These are phyloP conservation scores for Ornithoptera priamus DNA, from an alignment of 2,888 invertebrate species.

Conservation along the genomic window DNA sequence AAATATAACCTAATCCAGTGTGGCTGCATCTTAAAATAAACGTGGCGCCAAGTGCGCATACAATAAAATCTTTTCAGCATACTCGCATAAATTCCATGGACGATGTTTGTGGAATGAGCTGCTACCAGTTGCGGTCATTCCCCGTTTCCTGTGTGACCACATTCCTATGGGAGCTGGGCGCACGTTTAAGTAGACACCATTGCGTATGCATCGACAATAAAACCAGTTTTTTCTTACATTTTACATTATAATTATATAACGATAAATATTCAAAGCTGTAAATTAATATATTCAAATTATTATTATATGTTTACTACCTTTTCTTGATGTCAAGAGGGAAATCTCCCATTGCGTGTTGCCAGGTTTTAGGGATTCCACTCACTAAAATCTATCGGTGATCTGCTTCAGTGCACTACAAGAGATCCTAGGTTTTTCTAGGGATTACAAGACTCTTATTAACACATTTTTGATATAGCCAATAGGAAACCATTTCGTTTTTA, in stretches of 20 bases:
- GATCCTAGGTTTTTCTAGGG: no score
- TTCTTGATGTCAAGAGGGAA: no score
- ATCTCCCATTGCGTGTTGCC: no score
- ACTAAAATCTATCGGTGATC: no score
- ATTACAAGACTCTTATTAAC: no score
- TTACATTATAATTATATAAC: background rate
- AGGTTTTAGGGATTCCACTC: no score
- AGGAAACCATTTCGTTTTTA: no score
- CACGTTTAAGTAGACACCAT: conserved; percentile 27
- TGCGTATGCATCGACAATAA: conserved; percentile 13
- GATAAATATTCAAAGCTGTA: background rate
- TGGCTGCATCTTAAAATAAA: background rate
- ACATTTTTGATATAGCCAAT: no score
- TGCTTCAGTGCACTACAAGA: no score
- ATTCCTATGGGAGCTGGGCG: conserved; percentile 55
- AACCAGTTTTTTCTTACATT: conserved; percentile 1
- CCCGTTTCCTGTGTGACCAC: conserved; percentile 59
- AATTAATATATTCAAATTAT: no score
- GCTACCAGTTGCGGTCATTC: conserved; percentile 39
- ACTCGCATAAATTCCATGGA: conserved; percentile 29
- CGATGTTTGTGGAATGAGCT: conserved; percentile 30
- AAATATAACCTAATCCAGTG: background rate
- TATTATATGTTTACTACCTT: no score
- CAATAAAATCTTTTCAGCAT: conserved; percentile 18
- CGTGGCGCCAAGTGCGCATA: conserved; percentile 12